Percentiles rank a stretch among this genome's conserved stretches.
Evolutionary conservation across 2,797 vertebrate genomes (phyloP).

Genomic region (Dryobates pubescens): DNA sequence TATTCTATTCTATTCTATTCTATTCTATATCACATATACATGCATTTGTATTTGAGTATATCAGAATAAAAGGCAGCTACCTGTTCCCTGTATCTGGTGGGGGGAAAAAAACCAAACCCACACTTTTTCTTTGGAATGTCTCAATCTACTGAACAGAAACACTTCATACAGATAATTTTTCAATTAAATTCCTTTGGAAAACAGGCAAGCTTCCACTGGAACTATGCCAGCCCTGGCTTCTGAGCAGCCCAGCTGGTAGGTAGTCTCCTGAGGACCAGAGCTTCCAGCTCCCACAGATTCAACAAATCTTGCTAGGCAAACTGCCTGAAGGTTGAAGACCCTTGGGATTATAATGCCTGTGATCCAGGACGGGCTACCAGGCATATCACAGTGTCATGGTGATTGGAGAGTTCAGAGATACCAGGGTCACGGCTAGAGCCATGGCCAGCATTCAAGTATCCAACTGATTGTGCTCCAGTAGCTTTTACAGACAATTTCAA

Average conservation of each 20-base stretch:
- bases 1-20: no score
- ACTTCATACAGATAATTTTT: constrained; percentile 34
- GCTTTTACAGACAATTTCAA: constrained; percentile 29
- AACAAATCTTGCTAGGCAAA: constrained; percentile 13
- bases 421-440: background rate
- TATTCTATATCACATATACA: background rate
- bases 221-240: constrained; percentile 1
- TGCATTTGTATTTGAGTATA: background rate
- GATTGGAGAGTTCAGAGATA: background rate
- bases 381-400: background rate
- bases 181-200: constrained; percentile 51
- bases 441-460: background rate
- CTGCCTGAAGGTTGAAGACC: background rate
- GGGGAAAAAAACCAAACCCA: background rate
- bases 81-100: background rate
- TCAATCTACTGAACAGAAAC: constrained; percentile 46
- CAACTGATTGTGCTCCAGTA: background rate
- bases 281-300: constrained; percentile 16
- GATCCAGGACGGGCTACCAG: background rate
- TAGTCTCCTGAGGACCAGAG: constrained; percentile 18
- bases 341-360: background rate
- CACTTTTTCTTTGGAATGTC: constrained; percentile 10
- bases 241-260: constrained; percentile 45
- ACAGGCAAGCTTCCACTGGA: constrained; percentile 36
- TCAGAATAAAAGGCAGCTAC: constrained; percentile 14